Conservation (phyloP, 2,797 vertebrate genomes). For the Sciurus carolinensis region DNA sequence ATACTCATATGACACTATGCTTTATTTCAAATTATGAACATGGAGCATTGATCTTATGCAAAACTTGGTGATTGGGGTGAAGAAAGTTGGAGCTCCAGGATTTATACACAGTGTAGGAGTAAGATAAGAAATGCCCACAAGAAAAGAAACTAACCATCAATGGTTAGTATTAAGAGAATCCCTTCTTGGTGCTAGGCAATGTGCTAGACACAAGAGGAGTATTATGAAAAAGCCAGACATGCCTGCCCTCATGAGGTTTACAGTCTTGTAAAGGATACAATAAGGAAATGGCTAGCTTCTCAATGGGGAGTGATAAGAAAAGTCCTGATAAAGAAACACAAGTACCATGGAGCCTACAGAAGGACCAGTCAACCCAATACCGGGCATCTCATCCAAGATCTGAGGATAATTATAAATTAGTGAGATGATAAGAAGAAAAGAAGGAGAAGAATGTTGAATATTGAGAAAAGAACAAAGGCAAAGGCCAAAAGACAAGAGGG, state of each 20-base stretch:
- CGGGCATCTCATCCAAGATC: not conserved
- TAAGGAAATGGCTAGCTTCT: conserved; percentile 9
- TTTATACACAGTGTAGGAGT: not conserved
- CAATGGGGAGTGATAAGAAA: not conserved
- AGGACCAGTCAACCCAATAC: not conserved
- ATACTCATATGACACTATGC: not conserved
- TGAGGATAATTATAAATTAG: not conserved
- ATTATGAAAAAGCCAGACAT: not conserved
- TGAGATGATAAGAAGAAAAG: not conserved
- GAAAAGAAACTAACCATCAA: not conserved
- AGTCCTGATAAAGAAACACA: not conserved
- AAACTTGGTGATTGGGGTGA: not conserved
- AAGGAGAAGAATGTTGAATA: not conserved
- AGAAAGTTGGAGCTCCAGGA: not conserved
- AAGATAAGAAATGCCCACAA: not conserved
- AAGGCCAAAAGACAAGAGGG: not conserved
- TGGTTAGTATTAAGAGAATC: not conserved
- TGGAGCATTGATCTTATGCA: not conserved
- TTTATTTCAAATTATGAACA: conserved; percentile 31
- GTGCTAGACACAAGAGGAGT: not conserved
- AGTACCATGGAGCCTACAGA: not conserved
- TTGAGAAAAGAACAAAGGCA: not conserved
- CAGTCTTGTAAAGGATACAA: not conserved
- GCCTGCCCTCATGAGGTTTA: not conserved
- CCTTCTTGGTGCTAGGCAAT: not conserved